Conservation (phyloP, 2,113 vertebrate genomes). For the Tetrax tetrax region DNA sequence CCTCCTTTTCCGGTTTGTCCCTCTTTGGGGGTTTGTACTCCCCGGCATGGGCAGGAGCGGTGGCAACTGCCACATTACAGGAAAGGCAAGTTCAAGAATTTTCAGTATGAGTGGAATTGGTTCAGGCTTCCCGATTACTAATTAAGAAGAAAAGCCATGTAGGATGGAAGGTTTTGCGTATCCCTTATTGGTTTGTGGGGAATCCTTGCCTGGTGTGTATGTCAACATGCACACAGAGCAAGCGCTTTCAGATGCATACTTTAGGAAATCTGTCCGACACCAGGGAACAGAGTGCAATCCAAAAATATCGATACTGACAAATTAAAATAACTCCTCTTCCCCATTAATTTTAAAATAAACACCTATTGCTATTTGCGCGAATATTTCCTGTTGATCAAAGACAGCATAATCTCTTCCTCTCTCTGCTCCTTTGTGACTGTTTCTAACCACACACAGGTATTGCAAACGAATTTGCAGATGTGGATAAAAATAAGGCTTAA, state of each 20-base stretch:
- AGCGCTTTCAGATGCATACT: background rate
- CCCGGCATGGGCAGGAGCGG: background rate
- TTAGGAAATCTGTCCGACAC: background rate
- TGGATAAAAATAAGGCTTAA: constrained; percentile 25
- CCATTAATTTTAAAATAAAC: background rate
- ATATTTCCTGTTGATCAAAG: background rate
- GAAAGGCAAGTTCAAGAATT: background rate
- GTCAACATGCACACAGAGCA: background rate
- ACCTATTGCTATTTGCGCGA: background rate
- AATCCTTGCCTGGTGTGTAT: background rate
- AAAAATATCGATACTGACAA: background rate
- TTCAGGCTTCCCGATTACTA: background rate
- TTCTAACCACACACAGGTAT: background rate
- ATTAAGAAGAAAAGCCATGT: background rate
- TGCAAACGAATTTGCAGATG: constrained; percentile 26
- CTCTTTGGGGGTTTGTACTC: background rate
- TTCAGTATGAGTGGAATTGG: background rate
- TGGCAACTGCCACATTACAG: background rate
- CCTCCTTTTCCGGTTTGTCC: background rate
- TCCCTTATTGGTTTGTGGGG: background rate
- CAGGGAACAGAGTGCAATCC: background rate
- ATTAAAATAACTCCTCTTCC: background rate
- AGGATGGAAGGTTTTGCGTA: background rate
- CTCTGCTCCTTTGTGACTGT: background rate
- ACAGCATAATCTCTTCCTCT: background rate